Conservation (phyloP, 2,113 vertebrate species). For the Donacobius atricapilla region DNA sequence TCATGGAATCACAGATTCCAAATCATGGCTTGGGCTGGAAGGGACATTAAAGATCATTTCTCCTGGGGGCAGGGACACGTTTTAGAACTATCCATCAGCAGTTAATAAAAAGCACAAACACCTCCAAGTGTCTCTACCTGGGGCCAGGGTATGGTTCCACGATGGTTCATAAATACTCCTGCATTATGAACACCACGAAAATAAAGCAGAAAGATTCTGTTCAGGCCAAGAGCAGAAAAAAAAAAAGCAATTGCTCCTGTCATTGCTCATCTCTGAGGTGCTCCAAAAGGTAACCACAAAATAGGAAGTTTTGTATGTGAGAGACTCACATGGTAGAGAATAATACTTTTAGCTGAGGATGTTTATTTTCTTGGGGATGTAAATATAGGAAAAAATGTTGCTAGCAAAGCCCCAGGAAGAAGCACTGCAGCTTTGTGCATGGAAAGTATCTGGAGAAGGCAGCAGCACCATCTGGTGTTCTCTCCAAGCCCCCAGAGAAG, state of each 20-base stretch:
- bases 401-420: background rate
- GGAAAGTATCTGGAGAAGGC: background rate
- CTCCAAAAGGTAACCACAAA: background rate
- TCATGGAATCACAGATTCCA: background rate
- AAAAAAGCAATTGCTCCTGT: background rate
- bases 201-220: background rate
- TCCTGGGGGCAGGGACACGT: background rate
- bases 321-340: background rate
- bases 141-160: background rate
- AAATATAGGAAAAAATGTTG: background rate
- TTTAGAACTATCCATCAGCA: background rate
- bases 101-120: background rate
- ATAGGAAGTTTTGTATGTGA: background rate
- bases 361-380: slow-evolving; percentile 15
- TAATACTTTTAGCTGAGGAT: background rate
- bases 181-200: background rate
- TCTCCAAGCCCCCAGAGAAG: background rate
- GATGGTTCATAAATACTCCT: background rate
- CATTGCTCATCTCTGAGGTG: background rate
- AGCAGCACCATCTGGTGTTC: slow-evolving; percentile 69
- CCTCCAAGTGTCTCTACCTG: background rate
- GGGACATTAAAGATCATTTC: background rate
- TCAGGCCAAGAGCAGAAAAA: background rate
- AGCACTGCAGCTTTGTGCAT: background rate
- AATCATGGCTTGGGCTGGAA: background rate